Evolutionary conservation across 1,140 invertebrate genomes (phyloP), one percentile per base, ranked within the genome.

Genomic region (Polypedilum pembai): DNA sequence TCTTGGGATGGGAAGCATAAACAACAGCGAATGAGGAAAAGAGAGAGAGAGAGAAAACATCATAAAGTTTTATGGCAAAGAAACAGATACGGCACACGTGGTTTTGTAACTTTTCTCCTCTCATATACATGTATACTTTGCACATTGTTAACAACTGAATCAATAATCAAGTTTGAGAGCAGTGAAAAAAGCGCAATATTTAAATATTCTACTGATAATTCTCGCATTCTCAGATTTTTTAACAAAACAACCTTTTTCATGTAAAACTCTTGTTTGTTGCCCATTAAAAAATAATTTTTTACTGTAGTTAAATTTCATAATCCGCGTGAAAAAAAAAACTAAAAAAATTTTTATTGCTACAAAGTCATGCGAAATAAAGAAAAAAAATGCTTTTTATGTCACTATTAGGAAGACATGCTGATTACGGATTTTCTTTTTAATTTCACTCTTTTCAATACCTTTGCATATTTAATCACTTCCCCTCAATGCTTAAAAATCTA

Each of bases 391-490:
- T 56, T 15, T 33, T 56, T 56, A 56, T 56, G 45, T 56, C 45
- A 56, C 12, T 15, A 56, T 4, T n/a, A n/a, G 3, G 12, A 56
- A 12, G n/a, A 4, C 12, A 56, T 15, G 45, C 45, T 56, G 45
- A 56, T 56, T 56, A 56, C 45, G 45, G 12, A 56, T 56, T 56
- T 69, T 20, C 20, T 66, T 66, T 69, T 69, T 20, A n/a, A 10
- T 69, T 69, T 18, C 15, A 20, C 65, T 18, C 17, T 69, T 17
- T 69, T 69, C 65, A 69, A 69, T 69, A 69, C 65, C 65, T 18
- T 69, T 69, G 65, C 65, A 69, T 69, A 69, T 69, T 69, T 69
- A 69, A 69, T 69, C 65, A 69, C 65, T 18, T 17, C n/a, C 65
- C 17, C 65, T 20, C 17, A 69, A 69, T 18, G n/a, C n/a, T 69